These are phyloP conservation scores for Pachyrhynchus sulphureomaculatus DNA, from an alignment of 1,140 invertebrate species.

Conservation along the genomic window DNA sequence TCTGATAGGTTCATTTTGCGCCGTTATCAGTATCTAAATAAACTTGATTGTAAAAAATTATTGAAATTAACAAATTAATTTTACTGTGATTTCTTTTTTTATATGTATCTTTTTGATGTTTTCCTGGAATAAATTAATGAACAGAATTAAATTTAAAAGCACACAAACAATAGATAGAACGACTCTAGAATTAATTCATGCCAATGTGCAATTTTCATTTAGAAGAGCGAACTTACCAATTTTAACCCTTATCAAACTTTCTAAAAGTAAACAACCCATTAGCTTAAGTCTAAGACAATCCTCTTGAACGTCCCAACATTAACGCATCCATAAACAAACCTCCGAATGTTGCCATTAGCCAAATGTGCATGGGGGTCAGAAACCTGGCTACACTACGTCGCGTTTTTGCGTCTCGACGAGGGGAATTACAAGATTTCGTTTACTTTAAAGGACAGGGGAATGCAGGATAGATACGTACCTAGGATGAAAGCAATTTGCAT, in stretches of 20 bases:
- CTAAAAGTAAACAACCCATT: constrained; percentile 23
- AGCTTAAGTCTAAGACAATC: constrained; percentile 24
- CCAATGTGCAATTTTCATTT: background rate
- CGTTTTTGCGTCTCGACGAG: constrained; percentile 6
- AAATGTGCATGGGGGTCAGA: constrained; percentile 17
- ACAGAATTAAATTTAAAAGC: too few relatives aligned
- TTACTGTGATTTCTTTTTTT: too few relatives aligned
- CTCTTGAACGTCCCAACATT: constrained; percentile 29
- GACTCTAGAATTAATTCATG: background rate
- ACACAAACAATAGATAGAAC: too few relatives aligned
- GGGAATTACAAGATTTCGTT: too few relatives aligned
- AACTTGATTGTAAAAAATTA: too few relatives aligned
- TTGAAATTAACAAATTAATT: too few relatives aligned
- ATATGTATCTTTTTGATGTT: too few relatives aligned
- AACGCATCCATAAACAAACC: constrained; percentile 31
- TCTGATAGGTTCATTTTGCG: too few relatives aligned
- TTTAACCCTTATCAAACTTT: constrained; percentile 13
- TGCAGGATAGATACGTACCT: too few relatives aligned
- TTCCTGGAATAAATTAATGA: too few relatives aligned
- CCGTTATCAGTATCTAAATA: too few relatives aligned
- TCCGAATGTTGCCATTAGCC: constrained; percentile 22
- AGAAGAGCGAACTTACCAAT: background rate
- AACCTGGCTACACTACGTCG: background rate
- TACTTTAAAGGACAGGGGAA: background rate
- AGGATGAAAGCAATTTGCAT: too few relatives aligned